These are phyloP conservation scores for Cirrhinus molitorella DNA, from an alignment of 2,797 vertebrate species.

Conservation along the genomic window DNA sequence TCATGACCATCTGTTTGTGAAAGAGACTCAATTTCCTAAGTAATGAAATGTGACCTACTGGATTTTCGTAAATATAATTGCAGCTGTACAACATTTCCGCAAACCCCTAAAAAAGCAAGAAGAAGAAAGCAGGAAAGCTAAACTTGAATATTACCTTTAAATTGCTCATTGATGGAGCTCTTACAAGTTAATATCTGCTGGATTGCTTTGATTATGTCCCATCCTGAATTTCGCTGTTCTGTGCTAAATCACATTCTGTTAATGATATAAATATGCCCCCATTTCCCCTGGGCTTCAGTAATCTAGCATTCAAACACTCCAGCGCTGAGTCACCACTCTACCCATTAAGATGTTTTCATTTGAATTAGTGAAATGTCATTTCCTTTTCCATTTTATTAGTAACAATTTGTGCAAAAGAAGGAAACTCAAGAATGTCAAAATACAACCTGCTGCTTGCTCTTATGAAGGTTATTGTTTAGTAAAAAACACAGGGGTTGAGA, in stretches of 20 bases:
- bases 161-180: neutral
- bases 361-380: constrained; percentile 52
- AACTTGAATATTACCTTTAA: neutral
- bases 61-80: constrained; percentile 20
- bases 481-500: neutral
- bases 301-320: constrained; percentile 35
- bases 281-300: constrained; percentile 39
- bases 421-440: constrained; percentile 16
- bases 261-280: constrained; percentile 50
- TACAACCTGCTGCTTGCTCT: constrained; percentile 7
- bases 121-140: neutral
- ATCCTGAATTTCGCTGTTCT: constrained; percentile 17
- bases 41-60: constrained; percentile 11
- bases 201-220: constrained; percentile 11
- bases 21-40: constrained; percentile 20
- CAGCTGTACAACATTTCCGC: neutral
- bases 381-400: constrained; percentile 33
- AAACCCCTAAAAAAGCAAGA: constrained; percentile 5
- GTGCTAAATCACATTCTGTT: constrained; percentile 36
- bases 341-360: constrained; percentile 57
- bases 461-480: constrained; percentile 11
- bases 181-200: constrained; percentile 19
- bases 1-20: constrained; percentile 66
- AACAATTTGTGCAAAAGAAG: constrained; percentile 9
- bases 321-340: constrained; percentile 46